A percentile compares a stretch with the other conserved stretches of the same genome.
phyloP scores from a whole-genome alignment of 2,113 vertebrate genomes.

The Paradoxurus hermaphroditus region DNA sequence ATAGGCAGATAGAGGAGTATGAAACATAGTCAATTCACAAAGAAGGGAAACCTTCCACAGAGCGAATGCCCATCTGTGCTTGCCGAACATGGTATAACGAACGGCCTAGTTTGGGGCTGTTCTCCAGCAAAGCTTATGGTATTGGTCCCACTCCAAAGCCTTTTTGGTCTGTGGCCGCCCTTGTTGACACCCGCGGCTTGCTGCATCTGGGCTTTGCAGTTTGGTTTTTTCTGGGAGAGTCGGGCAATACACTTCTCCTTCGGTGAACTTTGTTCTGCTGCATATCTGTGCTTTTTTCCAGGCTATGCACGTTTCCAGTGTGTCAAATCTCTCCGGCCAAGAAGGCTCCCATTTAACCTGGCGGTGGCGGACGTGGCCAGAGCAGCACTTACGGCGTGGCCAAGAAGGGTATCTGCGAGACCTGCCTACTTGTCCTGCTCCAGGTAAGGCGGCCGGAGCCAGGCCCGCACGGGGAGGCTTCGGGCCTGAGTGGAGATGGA shows the following conservation, averaged over 20 bases:
- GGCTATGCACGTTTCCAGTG: neutral
- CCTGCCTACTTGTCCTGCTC: neutral
- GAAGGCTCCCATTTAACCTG: neutral
- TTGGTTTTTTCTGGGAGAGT: neutral
- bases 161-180: neutral
- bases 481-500: neutral
- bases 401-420: neutral
- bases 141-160: neutral
- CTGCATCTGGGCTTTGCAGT: neutral
- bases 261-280: neutral
- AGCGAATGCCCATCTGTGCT: too few relatives aligned
- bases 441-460: neutral
- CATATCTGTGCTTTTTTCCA: neutral
- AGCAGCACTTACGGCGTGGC: neutral
- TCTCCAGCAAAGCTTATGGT: rapidly evolving
- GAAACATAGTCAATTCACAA: neutral
- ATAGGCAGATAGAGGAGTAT: neutral
- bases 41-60: rapidly evolving
- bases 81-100: rapidly evolving
- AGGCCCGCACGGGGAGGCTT: rapidly evolving
- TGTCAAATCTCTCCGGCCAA: neutral
- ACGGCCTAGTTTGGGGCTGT: neutral
- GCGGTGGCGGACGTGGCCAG: rapidly evolving
- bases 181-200: neutral
- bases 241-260: neutral